phyloP scores from a whole-genome alignment of 2,797 vertebrate species.

The Cryptoprocta ferox region DNA sequence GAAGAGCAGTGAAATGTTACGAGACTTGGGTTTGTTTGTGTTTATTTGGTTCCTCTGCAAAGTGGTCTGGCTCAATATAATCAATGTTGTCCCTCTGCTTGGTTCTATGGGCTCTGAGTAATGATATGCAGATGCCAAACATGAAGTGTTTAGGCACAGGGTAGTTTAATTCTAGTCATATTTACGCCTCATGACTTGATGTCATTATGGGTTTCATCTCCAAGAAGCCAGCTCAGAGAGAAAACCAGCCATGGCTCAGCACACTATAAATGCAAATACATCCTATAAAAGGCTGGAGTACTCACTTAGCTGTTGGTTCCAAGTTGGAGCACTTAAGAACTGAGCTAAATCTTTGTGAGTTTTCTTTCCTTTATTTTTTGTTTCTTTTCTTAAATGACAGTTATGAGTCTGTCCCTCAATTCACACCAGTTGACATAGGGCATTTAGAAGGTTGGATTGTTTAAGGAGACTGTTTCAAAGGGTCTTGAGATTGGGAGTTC shows the following conservation, averaged over 20 bases:
- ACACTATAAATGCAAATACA: conserved; percentile 10
- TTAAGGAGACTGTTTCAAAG: conserved; percentile 79
- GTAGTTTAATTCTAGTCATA: conserved; percentile 36
- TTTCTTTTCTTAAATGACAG: conserved; percentile 67
- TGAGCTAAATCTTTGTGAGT: conserved; percentile 47
- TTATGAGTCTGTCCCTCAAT: conserved; percentile 71
- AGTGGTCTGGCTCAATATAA: conserved; percentile 77
- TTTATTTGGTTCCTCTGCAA: conserved; percentile 79
- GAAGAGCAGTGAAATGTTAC: conserved; percentile 55
- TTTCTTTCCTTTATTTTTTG: conserved; percentile 10
- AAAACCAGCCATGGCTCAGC: conserved; percentile 64
- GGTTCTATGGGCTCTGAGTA: conserved; percentile 74
- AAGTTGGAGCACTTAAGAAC: conserved; percentile 37
- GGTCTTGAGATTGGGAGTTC: conserved; percentile 5
- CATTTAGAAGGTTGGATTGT: conserved; percentile 69
- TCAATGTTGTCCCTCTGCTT: conserved; percentile 72
- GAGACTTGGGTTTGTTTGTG: conserved; percentile 76
- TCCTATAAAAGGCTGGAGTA: background rate
- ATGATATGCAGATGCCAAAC: conserved; percentile 82
- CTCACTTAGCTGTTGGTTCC: conserved; percentile 51
- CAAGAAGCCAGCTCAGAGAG: conserved; percentile 20
- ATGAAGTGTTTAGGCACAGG: conserved; percentile 74
- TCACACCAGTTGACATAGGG: conserved; percentile 33
- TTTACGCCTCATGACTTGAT: background rate
- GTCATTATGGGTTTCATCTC: conserved; percentile 46